Base-by-base conservation (phyloP, 2,113 vertebrate species). In the Paratilapia polleni region DNA sequence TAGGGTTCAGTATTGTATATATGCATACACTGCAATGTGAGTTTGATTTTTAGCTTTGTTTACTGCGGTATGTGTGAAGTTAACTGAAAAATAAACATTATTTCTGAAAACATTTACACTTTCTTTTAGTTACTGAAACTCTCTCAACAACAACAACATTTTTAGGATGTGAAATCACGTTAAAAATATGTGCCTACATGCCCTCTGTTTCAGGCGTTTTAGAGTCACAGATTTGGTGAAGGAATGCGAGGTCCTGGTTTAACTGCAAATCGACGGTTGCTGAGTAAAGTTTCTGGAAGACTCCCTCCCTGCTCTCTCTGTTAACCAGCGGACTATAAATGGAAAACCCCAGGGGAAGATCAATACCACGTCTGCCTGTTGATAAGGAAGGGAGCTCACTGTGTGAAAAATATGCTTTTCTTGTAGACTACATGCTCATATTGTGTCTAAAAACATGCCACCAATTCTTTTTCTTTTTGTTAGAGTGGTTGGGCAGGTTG, bases 281-380 rank as follows among this genome's bases (percentile, higher is more conserved):
- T 77, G 84, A 90, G 83, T 83, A 64, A 90, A 89, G 83, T 92
- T 93, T 94, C 77, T 89, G 80, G 80, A 86, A 80, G 28, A 82
- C 66, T 63, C 85, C 36, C 76, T 77, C 41, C 52, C 36, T 78
- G 47, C 66, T 84, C 79, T 83, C 78, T 43, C 38, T 84, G 49
- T 77, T 83, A 81, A 88, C 89, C 82, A 79, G 73, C 38, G 49
- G 78, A 84, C 87, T 92, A 86, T 90, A 92, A 93, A 93, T 92
- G 85, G 86, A 94, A 93, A 86, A 77, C 82, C 87, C 85, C 0
- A 38, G 81, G 79, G 81, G 83, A 84, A 60, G 85, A 91, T 94
- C 90, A 77, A 94, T 94, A 88, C 34, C 24, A 47, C 20, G 84
- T 78, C 58, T 75, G 83, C 77, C 86, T 90, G 91, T 91, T 90